These are phyloP conservation scores for Chalcis sispes DNA, from an alignment of 2,888 invertebrate species.

Conservation along the genomic window DNA sequence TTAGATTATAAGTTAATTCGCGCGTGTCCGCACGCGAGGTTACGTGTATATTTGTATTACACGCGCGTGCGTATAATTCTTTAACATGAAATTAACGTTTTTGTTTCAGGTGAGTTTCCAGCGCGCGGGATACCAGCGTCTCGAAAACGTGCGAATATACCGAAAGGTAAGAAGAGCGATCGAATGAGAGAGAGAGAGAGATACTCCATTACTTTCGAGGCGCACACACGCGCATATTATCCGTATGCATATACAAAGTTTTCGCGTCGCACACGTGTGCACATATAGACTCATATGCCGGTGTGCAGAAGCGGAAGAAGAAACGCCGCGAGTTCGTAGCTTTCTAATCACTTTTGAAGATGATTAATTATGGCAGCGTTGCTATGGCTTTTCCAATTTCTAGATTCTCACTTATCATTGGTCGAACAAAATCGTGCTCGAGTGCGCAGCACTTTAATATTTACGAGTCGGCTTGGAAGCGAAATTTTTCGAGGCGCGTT, in stretches of 20 bases:
- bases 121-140: neutral
- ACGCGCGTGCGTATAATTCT: too few relatives aligned
- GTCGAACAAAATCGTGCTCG: too few relatives aligned
- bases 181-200: neutral
- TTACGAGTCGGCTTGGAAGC: too few relatives aligned
- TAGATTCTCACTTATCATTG: too few relatives aligned
- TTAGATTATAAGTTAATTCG: slow-evolving; percentile 29
- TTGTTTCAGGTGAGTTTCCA: slow-evolving; percentile 63
- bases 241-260: too few relatives aligned
- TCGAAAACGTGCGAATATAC: neutral
- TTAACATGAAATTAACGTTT: slow-evolving; percentile 45
- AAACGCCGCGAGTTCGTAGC: slow-evolving; percentile 17
- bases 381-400: neutral
- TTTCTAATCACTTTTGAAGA: slow-evolving; percentile 55
- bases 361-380: slow-evolving; percentile 48
- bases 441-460: too few relatives aligned
- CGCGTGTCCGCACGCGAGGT: neutral
- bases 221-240: neutral
- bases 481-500: too few relatives aligned
- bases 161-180: slow-evolving; percentile 37
- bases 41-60: neutral
- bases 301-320: slow-evolving; percentile 38
- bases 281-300: neutral
- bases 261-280: slow-evolving; percentile 6
- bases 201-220: slow-evolving; percentile 20